A percentile compares a stretch with the other conserved stretches of the same genome.
Evolutionary conservation across 2,888 invertebrate species (phyloP).

Genomic region (Parapristionchus giblindavisi): DNA sequence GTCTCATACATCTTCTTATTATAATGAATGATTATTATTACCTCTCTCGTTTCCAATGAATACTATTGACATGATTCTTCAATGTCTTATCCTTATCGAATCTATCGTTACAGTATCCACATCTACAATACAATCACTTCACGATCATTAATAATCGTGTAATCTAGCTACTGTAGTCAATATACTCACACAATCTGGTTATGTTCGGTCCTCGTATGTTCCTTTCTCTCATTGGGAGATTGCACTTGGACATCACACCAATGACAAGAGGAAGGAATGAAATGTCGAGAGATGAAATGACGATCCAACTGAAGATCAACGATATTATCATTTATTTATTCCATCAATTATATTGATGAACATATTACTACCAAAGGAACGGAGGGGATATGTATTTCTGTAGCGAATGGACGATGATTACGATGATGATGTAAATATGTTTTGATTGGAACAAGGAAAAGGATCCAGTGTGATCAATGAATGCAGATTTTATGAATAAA

Average conservation of each 20-base stretch:
- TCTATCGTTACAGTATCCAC: slow-evolving; percentile 9
- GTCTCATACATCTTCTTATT: too few relatives aligned
- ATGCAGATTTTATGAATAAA: too few relatives aligned
- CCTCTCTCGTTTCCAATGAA: slow-evolving; percentile 18
- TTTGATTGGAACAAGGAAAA: too few relatives aligned
- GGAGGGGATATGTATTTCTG: too few relatives aligned
- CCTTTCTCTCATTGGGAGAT: slow-evolving; percentile 14
- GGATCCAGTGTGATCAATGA: too few relatives aligned
- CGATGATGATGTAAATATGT: too few relatives aligned
- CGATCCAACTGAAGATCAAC: slow-evolving; percentile 51
- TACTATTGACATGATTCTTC: slow-evolving; percentile 3
- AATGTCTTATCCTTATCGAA: background rate
- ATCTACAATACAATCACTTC: background rate
- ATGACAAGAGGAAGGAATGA: slow-evolving; percentile 32
- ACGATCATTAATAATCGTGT: background rate
- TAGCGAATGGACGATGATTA: too few relatives aligned
- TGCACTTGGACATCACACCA: slow-evolving; percentile 29
- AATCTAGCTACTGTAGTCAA: slow-evolving; percentile 2
- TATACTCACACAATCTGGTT: background rate
- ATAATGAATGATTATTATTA: too few relatives aligned
- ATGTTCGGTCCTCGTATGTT: slow-evolving; percentile 19
- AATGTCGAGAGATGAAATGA: slow-evolving; percentile 48
- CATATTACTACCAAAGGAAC: too few relatives aligned
- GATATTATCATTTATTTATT: too few relatives aligned
- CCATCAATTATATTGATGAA: too few relatives aligned